Conservation (phyloP, 2,113 vertebrate species). For the Peucedramus taeniatus region DNA sequence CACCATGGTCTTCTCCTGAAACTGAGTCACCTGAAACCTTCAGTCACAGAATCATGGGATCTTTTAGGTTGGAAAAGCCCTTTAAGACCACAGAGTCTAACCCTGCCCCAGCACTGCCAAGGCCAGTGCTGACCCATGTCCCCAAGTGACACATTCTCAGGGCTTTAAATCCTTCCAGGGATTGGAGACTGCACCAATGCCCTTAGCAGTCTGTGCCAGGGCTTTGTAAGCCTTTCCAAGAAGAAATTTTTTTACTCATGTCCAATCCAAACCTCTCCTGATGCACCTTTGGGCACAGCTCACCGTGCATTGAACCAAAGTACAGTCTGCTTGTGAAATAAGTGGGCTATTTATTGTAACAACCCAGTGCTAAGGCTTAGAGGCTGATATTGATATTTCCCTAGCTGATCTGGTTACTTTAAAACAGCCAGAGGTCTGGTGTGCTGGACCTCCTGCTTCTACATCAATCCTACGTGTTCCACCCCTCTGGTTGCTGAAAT, state of each 20-base stretch:
- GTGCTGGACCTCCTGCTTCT: not conserved
- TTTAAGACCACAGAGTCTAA: rapidly evolving
- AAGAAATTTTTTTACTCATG: too few species aligned
- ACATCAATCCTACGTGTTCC: not conserved
- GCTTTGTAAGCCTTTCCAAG: not conserved
- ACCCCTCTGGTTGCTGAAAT: not conserved
- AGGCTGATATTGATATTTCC: not conserved
- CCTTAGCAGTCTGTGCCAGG: not conserved
- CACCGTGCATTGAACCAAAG: not conserved
- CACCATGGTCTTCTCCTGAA: not conserved
- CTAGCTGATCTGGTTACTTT: not conserved
- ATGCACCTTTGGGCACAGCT: not conserved
- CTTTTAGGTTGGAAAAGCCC: not conserved
- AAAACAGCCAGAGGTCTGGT: not conserved
- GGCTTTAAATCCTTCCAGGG: not conserved
- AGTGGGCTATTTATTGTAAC: not conserved
- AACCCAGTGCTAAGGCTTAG: not conserved
- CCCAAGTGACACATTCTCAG: rapidly evolving
- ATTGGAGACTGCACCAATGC: not conserved
- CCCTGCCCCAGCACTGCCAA: too few species aligned
- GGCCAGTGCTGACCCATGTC: too few species aligned
- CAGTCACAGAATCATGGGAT: not conserved
- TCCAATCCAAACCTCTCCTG: not conserved
- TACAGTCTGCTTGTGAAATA: not conserved
- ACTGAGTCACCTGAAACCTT: not conserved